These are phyloP conservation scores for Artemia sp. DNA, from an alignment of 2,888 invertebrate genomes.

Conservation along the genomic window DNA sequence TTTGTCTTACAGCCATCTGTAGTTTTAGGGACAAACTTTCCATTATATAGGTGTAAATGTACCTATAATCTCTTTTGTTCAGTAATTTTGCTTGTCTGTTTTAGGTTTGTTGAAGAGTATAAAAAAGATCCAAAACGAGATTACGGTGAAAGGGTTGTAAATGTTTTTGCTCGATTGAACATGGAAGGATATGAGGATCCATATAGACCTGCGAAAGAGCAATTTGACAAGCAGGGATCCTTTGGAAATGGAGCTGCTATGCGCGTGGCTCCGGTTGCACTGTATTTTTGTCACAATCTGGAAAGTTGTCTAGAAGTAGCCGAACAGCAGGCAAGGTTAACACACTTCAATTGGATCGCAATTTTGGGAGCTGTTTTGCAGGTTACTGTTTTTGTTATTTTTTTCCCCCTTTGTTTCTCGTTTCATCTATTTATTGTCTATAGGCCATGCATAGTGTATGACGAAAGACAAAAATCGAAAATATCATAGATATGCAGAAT, in stretches of 20 bases:
- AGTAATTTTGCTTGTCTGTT: constrained; percentile 20
- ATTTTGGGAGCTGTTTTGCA: constrained; percentile 42
- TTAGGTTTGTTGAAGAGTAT: constrained; percentile 45
- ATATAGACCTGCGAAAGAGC: constrained; percentile 44
- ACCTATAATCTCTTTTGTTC: neutral
- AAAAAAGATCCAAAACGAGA: constrained; percentile 44
- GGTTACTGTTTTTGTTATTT: constrained; percentile 27
- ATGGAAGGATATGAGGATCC: constrained; percentile 41
- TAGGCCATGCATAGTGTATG: no score
- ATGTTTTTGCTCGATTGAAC: constrained; percentile 39
- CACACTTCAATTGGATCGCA: constrained; percentile 42
- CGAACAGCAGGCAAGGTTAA: constrained; percentile 39
- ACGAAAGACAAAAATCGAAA: no score
- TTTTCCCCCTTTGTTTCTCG: no score
- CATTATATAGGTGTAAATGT: no score
- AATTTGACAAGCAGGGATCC: constrained; percentile 49
- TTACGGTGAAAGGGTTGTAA: constrained; percentile 44
- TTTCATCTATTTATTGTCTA: no score
- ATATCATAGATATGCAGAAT: no score
- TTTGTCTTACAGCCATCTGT: no score
- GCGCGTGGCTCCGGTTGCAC: constrained; percentile 48
- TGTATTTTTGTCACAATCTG: constrained; percentile 39
- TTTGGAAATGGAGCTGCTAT: constrained; percentile 63
- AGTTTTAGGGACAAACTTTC: no score
- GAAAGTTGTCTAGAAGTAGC: constrained; percentile 39